Base-by-base conservation (phyloP, 2,797 vertebrate species). In the Discoglossus pictus region DNA sequence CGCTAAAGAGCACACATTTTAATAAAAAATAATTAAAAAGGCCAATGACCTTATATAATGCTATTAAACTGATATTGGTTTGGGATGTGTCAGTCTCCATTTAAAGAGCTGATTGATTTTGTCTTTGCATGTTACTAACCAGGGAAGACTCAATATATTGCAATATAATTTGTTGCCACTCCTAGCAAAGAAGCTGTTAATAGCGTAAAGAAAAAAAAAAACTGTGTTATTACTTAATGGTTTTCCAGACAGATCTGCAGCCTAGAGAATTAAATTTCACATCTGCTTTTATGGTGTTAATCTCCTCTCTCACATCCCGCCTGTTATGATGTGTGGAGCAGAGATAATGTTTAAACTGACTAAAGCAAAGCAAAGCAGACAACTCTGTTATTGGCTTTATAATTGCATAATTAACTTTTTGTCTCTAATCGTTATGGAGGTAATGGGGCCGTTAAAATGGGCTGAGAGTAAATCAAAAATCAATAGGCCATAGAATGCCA, bases 321-420 rank as follows among this genome's bases (percentile, higher is more conserved):
- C 93, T 95, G 94, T 94, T 95, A 97, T 96, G 94, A 98, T 97
- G 94, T 98, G 95, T 92, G 90, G 87, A 88, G 85, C 87, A 93
- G 95, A 98, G 97, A 99, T 99, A 99, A 98, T 98, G 95, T 97
- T 97, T 97, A 98, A 99, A 98, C 94, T 91, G 92, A 94, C 93
- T 94, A 94, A 96, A 93, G 94, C 92, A 95, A 95, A 95, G 93
- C 96, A 94, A 98, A 95, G 93, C 94, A 94, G 94, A 90, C 88
- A 96, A 93, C 93, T 92, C 92, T 94, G 93, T 97, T 98, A 98
- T 97, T 99, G 95, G 96, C 94, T 97, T 97, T 94, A 97, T 98
- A 98, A 99, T 98, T 97, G 96, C 97, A 97, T 97, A 99, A 99
- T 99, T 98, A 98, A 98, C 94, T 99, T 99, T 99, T 97, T 98